A percentile compares a stretch with the other conserved stretches of the same genome.
Evolutionary conservation across 92 coral and sea anemone genomes (phyloP).

Genomic region (Pocillopora meandrina): DNA sequence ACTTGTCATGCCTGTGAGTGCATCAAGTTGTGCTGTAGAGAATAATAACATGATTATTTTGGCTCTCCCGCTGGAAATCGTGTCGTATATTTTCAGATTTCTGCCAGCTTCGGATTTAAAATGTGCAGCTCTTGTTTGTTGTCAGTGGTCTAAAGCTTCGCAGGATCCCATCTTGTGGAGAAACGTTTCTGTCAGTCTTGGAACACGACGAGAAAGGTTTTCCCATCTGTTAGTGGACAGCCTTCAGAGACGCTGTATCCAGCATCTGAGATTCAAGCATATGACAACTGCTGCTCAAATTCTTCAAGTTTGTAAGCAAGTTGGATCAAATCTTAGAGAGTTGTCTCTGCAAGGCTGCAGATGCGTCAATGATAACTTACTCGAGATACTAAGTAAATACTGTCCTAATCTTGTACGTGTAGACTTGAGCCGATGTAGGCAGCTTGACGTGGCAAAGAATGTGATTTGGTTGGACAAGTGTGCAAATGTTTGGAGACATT

Average conservation of each 20-base stretch:
- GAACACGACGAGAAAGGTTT: constrained; percentile 63
- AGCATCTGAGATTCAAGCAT: constrained; percentile 62
- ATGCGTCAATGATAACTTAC: constrained; percentile 57
- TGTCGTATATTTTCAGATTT: constrained; percentile 78
- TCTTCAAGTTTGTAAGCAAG: constrained; percentile 74
- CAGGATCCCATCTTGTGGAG: constrained; percentile 89
- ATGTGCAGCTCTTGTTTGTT: constrained; percentile 72
- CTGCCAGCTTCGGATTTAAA: constrained; percentile 65
- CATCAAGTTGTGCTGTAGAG: background rate
- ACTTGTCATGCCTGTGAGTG: constrained; percentile 6
- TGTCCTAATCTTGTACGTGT: constrained; percentile 54
- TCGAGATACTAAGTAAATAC: constrained; percentile 30
- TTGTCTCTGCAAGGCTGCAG: constrained; percentile 74
- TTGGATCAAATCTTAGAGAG: constrained; percentile 54
- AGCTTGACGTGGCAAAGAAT: constrained; percentile 66
- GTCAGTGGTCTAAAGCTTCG: constrained; percentile 75
- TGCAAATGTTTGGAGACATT: constrained; percentile 23
- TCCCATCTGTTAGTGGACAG: constrained; percentile 68
- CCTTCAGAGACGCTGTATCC: constrained; percentile 68
- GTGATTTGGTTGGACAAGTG: constrained; percentile 61
- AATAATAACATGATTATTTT: background rate
- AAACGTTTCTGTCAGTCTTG: constrained; percentile 48
- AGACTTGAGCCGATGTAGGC: constrained; percentile 78
- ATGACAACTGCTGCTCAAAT: constrained; percentile 65
- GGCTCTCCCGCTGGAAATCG: constrained; percentile 68